Conservation (phyloP, 2,797 vertebrate species). For the Tadarida brasiliensis region DNA sequence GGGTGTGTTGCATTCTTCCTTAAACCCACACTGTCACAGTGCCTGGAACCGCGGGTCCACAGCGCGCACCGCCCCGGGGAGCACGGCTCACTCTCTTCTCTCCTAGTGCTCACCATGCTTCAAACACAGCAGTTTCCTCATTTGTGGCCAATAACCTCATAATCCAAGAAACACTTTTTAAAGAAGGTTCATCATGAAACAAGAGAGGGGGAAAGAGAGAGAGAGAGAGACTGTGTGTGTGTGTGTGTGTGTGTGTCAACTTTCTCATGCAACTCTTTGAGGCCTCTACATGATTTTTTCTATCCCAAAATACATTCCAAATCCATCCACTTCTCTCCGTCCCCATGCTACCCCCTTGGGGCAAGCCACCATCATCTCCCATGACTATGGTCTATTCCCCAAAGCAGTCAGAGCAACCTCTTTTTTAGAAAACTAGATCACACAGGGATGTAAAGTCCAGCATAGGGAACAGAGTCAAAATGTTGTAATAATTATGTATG, state of each 20-base stretch:
- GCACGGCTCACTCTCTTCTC: not conserved
- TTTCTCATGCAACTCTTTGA: not conserved
- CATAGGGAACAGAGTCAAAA: not conserved
- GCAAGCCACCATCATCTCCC: not conserved
- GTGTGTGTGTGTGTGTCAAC: not conserved
- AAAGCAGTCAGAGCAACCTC: not conserved
- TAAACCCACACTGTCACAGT: slow-evolving; percentile 9
- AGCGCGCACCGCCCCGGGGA: not conserved
- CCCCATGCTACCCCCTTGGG: not conserved
- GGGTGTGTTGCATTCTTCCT: not conserved
- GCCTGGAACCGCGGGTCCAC: not conserved
- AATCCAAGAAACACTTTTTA: not conserved
- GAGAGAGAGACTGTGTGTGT: fast-evolving
- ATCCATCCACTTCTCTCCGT: not conserved
- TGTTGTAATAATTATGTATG: not conserved
- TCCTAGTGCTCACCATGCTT: not conserved
- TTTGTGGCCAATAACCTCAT: not conserved
- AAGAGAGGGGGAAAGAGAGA: not conserved
- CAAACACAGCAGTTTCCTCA: not conserved
- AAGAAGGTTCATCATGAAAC: not conserved
- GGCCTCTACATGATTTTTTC: not conserved
- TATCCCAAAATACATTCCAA: not conserved
- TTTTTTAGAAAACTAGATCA: not conserved
- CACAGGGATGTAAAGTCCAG: not conserved
- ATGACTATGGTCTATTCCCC: not conserved